Evolutionary conservation across 2,797 vertebrate species (phyloP).

Genomic region (Aratinga solstitialis): DNA sequence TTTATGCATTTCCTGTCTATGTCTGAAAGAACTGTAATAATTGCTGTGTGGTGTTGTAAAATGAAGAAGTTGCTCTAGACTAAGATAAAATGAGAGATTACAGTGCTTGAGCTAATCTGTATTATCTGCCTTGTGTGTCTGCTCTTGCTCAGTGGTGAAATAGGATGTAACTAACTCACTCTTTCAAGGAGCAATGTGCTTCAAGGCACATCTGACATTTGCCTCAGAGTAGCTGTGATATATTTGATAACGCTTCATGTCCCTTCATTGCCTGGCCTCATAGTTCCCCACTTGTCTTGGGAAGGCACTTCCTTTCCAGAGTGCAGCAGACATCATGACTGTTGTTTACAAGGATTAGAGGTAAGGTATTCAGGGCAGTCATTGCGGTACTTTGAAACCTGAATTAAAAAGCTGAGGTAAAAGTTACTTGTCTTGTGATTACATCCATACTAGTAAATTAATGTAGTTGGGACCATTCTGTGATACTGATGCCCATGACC

Average conservation of each 20-base stretch:
- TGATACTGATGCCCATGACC: neutral
- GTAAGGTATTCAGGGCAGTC: neutral
- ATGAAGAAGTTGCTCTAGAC: neutral
- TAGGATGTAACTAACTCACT: neutral
- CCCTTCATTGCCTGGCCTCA: neutral
- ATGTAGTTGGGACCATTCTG: neutral
- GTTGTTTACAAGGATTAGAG: neutral
- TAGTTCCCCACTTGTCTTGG: neutral
- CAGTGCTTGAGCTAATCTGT: neutral
- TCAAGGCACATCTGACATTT: conserved; percentile 34
- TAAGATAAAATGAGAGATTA: neutral
- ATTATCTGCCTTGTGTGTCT: neutral
- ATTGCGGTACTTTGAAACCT: neutral
- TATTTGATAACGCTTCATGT: neutral
- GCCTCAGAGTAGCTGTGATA: neutral
- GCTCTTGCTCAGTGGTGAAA: neutral
- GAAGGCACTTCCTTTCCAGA: neutral
- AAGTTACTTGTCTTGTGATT: neutral
- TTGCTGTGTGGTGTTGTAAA: neutral
- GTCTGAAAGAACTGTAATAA: neutral
- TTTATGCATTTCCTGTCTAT: neutral
- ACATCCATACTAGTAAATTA: neutral
- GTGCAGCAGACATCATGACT: neutral
- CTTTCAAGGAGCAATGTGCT: neutral
- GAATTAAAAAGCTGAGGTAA: neutral